phyloP scores from a whole-genome alignment of 2,113 vertebrate genomes.

The Bubo bubo region DNA sequence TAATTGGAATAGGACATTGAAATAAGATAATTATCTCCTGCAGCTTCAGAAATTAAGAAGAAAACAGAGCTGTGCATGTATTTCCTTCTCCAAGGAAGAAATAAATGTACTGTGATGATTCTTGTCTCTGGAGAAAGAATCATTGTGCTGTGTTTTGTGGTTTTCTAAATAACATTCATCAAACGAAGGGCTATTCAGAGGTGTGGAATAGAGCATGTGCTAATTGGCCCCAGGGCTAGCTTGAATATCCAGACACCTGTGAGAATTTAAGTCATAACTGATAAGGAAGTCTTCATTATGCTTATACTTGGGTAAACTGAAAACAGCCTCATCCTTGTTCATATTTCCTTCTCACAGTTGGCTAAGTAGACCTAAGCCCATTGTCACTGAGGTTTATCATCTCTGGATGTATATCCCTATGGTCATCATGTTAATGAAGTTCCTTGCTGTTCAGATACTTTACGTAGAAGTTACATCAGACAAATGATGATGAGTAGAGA shows the following conservation, averaged over 20 bases:
- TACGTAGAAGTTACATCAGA: not conserved
- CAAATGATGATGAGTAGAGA: not conserved
- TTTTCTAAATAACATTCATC: not conserved
- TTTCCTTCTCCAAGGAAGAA: slow-evolving; percentile 23
- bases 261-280: not conserved
- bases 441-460: not conserved
- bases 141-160: not conserved
- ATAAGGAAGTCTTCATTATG: not conserved
- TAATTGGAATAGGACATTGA: not conserved
- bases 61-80: not conserved
- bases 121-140: not conserved
- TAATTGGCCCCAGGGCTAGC: not conserved
- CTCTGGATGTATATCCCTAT: not conserved
- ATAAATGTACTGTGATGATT: not conserved
- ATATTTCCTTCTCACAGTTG: not conserved
- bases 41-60: not conserved
- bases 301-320: not conserved
- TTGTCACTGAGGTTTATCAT: not conserved
- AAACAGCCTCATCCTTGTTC: not conserved
- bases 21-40: not conserved
- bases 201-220: not conserved
- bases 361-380: not conserved
- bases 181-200: not conserved
- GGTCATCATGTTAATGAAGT: accelerated
- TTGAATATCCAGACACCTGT: not conserved